phyloP scores from a whole-genome alignment of 2,888 invertebrate genomes.

The Thalpophila matura region DNA sequence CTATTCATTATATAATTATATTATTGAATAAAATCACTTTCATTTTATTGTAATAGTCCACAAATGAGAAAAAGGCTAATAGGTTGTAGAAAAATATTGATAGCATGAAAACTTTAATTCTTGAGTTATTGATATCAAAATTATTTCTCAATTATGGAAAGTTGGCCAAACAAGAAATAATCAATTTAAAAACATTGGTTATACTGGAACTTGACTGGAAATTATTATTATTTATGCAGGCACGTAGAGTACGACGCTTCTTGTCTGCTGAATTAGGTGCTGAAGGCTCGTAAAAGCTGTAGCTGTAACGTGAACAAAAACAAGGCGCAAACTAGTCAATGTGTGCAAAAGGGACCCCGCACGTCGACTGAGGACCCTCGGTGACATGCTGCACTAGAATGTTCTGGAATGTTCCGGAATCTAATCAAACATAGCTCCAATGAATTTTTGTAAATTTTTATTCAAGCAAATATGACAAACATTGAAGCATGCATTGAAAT shows the following conservation, averaged over 20 bases:
- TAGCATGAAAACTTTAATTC: background rate
- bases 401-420: constrained; percentile 35
- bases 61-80: too few species aligned
- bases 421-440: constrained; percentile 71
- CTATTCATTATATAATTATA: too few species aligned
- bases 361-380: constrained; percentile 53
- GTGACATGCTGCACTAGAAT: constrained; percentile 55
- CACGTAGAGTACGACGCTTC: constrained; percentile 25
- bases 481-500: constrained; percentile 83
- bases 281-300: constrained; percentile 38
- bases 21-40: too few species aligned
- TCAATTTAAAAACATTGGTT: background rate
- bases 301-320: constrained; percentile 83
- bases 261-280: constrained; percentile 3
- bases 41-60: too few species aligned
- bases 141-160: background rate
- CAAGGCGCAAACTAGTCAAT: constrained; percentile 80
- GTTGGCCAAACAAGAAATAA: constrained; percentile 7
- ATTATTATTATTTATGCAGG: constrained; percentile 28
- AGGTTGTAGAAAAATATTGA: too few species aligned
- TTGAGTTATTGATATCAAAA: background rate
- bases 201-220: constrained; percentile 13
- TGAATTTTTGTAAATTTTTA: constrained; percentile 81
- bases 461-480: constrained; percentile 88
- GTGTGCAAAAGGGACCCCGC: constrained; percentile 84